These are phyloP conservation scores for Agriotes lineatus DNA, from an alignment of 2,888 invertebrate species.

Conservation along the genomic window DNA sequence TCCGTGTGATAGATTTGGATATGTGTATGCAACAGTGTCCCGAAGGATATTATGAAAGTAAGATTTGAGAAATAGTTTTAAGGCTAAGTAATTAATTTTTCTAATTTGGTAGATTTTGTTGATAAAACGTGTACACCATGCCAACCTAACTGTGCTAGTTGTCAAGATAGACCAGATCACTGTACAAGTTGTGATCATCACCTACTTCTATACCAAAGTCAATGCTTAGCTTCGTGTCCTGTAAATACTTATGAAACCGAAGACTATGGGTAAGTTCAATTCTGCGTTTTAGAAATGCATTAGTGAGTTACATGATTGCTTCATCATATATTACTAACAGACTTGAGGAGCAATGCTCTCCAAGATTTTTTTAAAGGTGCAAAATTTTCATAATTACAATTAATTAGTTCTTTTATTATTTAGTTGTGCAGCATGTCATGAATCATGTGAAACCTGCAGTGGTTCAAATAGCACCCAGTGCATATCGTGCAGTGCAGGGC, in stretches of 20 bases:
- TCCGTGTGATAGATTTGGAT: constrained; percentile 85
- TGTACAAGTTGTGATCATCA: constrained; percentile 93
- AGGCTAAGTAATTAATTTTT: background rate
- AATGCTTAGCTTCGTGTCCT: constrained; percentile 88
- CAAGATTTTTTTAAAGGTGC: too few species aligned
- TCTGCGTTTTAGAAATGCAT: too few species aligned
- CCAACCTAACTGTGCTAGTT: constrained; percentile 87
- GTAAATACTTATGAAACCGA: constrained; percentile 86
- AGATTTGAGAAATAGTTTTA: too few species aligned
- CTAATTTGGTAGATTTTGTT: constrained; percentile 56
- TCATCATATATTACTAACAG: too few species aligned
- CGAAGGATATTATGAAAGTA: constrained; percentile 89
- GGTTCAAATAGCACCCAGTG: constrained; percentile 84
- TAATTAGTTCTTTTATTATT: constrained; percentile 26
- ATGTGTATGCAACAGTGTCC: constrained; percentile 91
- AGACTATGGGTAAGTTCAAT: constrained; percentile 76
- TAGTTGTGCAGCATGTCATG: constrained; percentile 84
- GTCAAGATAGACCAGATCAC: constrained; percentile 84
- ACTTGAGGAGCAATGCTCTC: too few species aligned
- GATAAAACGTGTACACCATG: constrained; percentile 86
- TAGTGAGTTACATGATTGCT: too few species aligned
- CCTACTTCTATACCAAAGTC: constrained; percentile 83
- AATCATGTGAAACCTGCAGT: constrained; percentile 84
- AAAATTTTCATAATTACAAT: too few species aligned
- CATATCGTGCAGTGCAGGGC: constrained; percentile 82